Evolutionary conservation across 2,888 invertebrate species (phyloP).

Genomic region (Macrosoma leucophasiata): DNA sequence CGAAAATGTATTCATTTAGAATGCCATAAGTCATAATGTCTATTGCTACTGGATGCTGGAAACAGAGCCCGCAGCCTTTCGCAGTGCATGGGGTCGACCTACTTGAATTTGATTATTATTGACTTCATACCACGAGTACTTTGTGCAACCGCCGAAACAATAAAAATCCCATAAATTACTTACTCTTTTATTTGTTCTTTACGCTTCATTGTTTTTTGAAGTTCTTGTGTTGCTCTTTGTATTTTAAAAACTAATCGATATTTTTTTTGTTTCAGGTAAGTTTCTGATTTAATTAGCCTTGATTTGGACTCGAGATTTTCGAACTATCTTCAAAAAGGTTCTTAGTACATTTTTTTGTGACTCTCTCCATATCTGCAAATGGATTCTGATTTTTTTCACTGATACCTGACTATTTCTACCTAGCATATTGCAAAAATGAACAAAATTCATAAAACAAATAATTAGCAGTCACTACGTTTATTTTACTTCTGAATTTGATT

Average conservation of each 20-base stretch:
- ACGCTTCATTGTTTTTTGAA: slow-evolving; percentile 16
- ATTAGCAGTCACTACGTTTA: too few relatives aligned
- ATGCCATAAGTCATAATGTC: slow-evolving; percentile 27
- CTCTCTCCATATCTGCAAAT: too few relatives aligned
- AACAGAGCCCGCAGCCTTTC: slow-evolving; percentile 42
- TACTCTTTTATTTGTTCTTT: slow-evolving; percentile 20
- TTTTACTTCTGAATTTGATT: too few relatives aligned
- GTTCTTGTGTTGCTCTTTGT: slow-evolving; percentile 13
- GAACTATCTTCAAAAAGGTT: slow-evolving; percentile 7
- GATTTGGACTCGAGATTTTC: slow-evolving; percentile 1
- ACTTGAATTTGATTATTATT: slow-evolving; percentile 52
- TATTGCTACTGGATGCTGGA: slow-evolving; percentile 18
- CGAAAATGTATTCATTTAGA: too few relatives aligned
- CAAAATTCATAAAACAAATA: too few relatives aligned
- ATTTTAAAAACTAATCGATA: slow-evolving; percentile 18
- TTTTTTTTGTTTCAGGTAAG: slow-evolving; percentile 58
- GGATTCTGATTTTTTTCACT: too few relatives aligned
- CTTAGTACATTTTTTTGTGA: too few relatives aligned
- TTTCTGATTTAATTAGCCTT: slow-evolving; percentile 30
- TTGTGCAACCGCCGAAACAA: slow-evolving; percentile 49
- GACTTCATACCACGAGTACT: slow-evolving; percentile 44
- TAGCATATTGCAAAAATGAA: too few relatives aligned
- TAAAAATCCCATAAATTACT: slow-evolving; percentile 38
- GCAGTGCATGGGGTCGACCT: slow-evolving; percentile 43
- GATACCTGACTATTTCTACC: too few relatives aligned